phyloP scores from a whole-genome alignment of 2,888 invertebrate genomes.

The Scelioninae gen. 1 region DNA sequence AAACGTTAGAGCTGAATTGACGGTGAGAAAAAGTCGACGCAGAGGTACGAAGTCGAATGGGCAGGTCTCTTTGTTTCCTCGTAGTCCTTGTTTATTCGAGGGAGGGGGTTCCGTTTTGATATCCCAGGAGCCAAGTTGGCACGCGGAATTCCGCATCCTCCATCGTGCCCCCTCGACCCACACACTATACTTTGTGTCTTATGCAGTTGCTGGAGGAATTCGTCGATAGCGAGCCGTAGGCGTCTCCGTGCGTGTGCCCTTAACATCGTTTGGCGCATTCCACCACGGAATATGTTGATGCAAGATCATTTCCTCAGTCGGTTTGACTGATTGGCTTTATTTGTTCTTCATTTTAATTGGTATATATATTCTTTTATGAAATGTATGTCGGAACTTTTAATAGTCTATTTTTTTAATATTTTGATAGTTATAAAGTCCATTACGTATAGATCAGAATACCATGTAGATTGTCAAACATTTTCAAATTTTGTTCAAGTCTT shows the following conservation, averaged over 20 bases:
- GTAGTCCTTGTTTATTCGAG: conserved; percentile 55
- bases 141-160: conserved; percentile 78
- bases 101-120: conserved; percentile 47
- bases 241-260: conserved; percentile 60
- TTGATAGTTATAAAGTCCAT: too few species aligned
- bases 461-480: too few species aligned
- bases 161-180: conserved; percentile 68
- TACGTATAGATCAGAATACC: too few species aligned
- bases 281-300: conserved; percentile 36
- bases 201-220: conserved; percentile 69
- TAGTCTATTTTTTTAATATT: too few species aligned
- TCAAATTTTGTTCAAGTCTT: too few species aligned
- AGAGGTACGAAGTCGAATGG: not conserved
- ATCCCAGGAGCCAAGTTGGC: conserved; percentile 60
- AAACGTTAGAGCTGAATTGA: conserved; percentile 22
- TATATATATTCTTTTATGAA: too few species aligned
- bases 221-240: conserved; percentile 71
- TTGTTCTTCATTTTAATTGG: too few species aligned
- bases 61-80: conserved; percentile 37
- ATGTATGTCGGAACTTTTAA: too few species aligned
- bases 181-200: conserved; percentile 53
- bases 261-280: conserved; percentile 60
- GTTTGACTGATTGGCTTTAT: conserved; percentile 11
- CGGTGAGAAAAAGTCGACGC: not conserved
- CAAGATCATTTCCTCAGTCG: conserved; percentile 49